Evolutionary conservation across 2,888 invertebrate genomes (phyloP).

Genomic region (Augochlorella aurata): DNA sequence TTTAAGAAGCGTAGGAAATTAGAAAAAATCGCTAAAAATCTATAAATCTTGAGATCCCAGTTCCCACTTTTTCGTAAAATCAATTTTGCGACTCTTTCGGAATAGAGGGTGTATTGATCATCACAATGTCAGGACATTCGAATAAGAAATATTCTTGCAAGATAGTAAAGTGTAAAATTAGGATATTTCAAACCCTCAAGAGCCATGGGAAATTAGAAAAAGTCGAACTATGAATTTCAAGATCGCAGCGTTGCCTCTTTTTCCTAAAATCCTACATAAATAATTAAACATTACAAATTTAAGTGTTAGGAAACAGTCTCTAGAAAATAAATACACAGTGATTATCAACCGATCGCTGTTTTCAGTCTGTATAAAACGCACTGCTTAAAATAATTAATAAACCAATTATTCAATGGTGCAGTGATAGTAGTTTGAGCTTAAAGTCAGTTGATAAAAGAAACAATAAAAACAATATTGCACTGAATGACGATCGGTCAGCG

Average conservation of each 20-base stretch:
- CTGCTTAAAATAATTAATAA: slow-evolving; percentile 20
- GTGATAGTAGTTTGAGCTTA: slow-evolving; percentile 18
- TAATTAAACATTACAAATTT: slow-evolving; percentile 50
- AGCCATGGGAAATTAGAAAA: neutral
- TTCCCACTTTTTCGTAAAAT: neutral
- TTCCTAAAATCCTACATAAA: slow-evolving; percentile 2
- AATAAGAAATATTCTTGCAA: neutral
- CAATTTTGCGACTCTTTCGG: neutral
- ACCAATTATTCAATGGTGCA: slow-evolving; percentile 1
- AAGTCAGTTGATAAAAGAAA: slow-evolving; percentile 4
- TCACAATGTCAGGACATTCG: neutral
- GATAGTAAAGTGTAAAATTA: neutral
- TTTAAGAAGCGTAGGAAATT: slow-evolving; percentile 4
- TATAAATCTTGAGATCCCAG: neutral
- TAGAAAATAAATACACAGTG: slow-evolving; percentile 41
- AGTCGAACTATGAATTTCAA: slow-evolving; percentile 4
- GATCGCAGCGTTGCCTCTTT: neutral
- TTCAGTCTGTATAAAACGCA: slow-evolving; percentile 32
- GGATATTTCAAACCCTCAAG: neutral
- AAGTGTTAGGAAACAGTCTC: slow-evolving; percentile 59
- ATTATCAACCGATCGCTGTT: slow-evolving; percentile 60
- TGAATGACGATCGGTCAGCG: slow-evolving; percentile 13
- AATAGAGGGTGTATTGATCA: neutral
- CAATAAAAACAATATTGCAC: slow-evolving; percentile 42
- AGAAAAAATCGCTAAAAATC: neutral